These are phyloP conservation scores for Eulemur macaco DNA, from an alignment of 2,113 vertebrate species.

Conservation along the genomic window DNA sequence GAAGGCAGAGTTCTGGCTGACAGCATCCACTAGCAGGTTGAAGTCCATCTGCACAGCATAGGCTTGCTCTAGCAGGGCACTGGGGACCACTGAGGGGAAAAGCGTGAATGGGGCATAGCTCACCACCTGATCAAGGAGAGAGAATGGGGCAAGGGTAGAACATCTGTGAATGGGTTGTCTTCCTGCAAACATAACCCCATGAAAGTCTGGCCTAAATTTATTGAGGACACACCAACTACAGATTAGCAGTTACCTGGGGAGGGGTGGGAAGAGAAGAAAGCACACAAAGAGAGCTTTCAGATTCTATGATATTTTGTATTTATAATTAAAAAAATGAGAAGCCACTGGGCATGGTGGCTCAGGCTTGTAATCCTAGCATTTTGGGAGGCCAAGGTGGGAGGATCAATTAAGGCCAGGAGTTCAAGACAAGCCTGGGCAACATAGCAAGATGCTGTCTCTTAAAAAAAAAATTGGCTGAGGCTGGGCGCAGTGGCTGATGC, in stretches of 20 bases:
- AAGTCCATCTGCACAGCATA: constrained; percentile 92
- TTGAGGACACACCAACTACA: background rate
- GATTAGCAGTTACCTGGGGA: background rate
- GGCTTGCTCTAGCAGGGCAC: constrained; percentile 88
- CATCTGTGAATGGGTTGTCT: background rate
- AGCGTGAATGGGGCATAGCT: constrained; percentile 93
- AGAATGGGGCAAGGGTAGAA: background rate
- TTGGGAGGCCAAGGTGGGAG: no score
- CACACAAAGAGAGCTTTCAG: background rate
- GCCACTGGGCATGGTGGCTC: no score
- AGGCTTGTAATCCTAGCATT: no score
- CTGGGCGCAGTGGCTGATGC: no score
- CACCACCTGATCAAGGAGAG: constrained; percentile 86
- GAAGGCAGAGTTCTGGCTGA: constrained; percentile 91
- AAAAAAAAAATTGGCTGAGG: background rate
- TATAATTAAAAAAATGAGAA: background rate
- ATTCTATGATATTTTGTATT: background rate
- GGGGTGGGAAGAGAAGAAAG: background rate
- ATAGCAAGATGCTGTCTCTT: no score
- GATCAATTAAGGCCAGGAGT: no score
- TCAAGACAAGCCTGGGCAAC: no score
- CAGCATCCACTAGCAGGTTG: constrained; percentile 92
- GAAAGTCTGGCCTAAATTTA: background rate
- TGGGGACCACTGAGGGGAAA: constrained; percentile 91
- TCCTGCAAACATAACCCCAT: background rate